Evolutionary conservation across 2,113 vertebrate genomes (phyloP).

Genomic region (Genyomyrus donnyi): DNA sequence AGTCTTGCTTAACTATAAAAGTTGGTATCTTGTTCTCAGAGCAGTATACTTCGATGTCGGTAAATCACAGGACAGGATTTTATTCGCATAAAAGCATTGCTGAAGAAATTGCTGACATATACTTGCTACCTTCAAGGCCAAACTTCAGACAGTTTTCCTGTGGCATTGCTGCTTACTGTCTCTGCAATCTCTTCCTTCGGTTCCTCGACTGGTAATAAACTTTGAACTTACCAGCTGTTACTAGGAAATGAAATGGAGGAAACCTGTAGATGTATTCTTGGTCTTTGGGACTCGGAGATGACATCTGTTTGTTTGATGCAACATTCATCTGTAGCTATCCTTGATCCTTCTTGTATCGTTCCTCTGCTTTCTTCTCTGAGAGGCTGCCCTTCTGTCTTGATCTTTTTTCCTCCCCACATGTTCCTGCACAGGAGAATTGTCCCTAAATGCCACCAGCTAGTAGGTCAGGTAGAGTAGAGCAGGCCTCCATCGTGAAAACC

Average conservation of each 20-base stretch:
- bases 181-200: neutral
- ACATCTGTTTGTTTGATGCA: neutral
- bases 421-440: conserved; percentile 44
- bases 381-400: neutral
- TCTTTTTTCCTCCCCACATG: conserved; percentile 22
- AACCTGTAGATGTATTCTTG: neutral
- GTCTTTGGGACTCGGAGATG: neutral
- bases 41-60: neutral
- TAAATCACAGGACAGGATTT: neutral
- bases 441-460: conserved; percentile 35
- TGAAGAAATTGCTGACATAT: neutral
- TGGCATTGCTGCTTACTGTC: neutral
- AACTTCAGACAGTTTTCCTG: neutral
- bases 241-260: neutral
- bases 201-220: neutral
- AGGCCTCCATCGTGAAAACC: neutral
- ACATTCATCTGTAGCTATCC: neutral
- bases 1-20: neutral
- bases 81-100: neutral
- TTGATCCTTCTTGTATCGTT: neutral
- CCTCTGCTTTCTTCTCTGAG: neutral
- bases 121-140: neutral
- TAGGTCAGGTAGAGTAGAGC: conserved; percentile 28
- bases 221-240: neutral
- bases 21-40: neutral